A percentile compares a stretch with the other conserved stretches of the same genome.
These are phyloP conservation scores for Eugnorisma glareosa DNA, from an alignment of 2,888 invertebrate genomes.

Conservation along the genomic window DNA sequence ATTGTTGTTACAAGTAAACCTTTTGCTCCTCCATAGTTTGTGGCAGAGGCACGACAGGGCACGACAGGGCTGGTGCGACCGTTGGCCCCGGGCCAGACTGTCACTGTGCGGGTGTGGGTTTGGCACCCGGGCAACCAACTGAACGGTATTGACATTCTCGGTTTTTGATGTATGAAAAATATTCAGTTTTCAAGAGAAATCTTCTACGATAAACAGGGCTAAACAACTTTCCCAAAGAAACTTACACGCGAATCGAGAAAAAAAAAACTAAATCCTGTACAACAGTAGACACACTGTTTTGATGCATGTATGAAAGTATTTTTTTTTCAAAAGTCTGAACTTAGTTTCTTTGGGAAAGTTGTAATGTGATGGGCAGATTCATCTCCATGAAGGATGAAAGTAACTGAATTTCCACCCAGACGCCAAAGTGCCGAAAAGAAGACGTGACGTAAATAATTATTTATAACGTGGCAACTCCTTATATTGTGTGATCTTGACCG, in stretches of 20 bases:
- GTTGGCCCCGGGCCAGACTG: constrained; percentile 55
- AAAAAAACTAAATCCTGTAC: neutral
- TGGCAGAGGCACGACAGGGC: neutral
- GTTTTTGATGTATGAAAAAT: constrained; percentile 3
- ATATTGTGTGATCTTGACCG: too few species aligned
- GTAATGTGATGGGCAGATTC: too few species aligned
- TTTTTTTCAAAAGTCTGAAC: too few species aligned
- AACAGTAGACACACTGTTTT: neutral
- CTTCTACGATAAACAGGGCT: neutral
- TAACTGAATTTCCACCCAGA: too few species aligned
- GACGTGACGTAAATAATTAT: too few species aligned
- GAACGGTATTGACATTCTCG: constrained; percentile 1
- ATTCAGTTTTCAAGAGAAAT: neutral
- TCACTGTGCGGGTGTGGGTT: constrained; percentile 22
- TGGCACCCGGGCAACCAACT: constrained; percentile 24
- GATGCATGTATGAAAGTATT: neutral
- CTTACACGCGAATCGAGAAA: neutral
- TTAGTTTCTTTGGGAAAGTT: too few species aligned
- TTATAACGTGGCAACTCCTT: too few species aligned
- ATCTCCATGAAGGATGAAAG: too few species aligned
- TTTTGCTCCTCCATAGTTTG: constrained; percentile 12
- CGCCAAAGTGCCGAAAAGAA: too few species aligned
- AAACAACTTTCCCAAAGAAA: neutral
- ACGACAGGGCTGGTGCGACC: neutral
- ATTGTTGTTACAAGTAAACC: constrained; percentile 17